A percentile compares a stretch with the other conserved stretches of the same genome.
Evolutionary conservation across 2,888 invertebrate species (phyloP).

Genomic region (Hydrotaea cyrtoneurina): DNA sequence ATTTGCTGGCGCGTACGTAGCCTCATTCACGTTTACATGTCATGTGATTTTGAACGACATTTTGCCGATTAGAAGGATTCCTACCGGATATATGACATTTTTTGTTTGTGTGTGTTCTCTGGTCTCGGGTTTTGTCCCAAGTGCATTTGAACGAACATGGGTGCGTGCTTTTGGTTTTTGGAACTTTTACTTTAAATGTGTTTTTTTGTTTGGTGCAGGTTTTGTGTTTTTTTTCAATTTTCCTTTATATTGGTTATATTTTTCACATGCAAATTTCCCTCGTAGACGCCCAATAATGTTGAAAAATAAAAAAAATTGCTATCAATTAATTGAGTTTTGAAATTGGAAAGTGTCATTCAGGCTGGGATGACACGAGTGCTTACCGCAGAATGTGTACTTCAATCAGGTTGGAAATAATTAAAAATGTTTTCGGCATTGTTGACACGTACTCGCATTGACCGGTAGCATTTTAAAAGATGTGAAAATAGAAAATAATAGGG

Average conservation of each 20-base stretch:
- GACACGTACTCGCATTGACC: too few relatives aligned
- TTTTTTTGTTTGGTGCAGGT: constrained; percentile 6
- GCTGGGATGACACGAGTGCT: background rate
- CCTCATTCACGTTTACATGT: constrained; percentile 58
- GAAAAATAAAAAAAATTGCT: constrained; percentile 36
- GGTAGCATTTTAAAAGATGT: too few relatives aligned
- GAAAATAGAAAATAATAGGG: too few relatives aligned
- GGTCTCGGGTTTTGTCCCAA: background rate
- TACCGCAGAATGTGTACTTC: background rate
- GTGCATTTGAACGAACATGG: constrained; percentile 27
- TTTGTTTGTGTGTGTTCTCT: background rate
- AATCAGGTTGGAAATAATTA: background rate
- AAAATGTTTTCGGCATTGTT: background rate
- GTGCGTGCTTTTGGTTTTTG: background rate
- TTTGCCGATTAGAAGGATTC: constrained; percentile 63
- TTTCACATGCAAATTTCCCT: background rate
- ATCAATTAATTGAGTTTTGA: constrained; percentile 52
- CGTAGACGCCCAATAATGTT: background rate
- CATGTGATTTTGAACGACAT: constrained; percentile 64
- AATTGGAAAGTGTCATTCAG: constrained; percentile 19
- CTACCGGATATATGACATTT: constrained; percentile 56
- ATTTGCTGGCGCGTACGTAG: background rate
- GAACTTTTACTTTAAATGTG: background rate
- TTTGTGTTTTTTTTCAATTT: constrained; percentile 13
- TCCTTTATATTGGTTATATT: constrained; percentile 25